Evolutionary conservation across 2,888 invertebrate species (phyloP), one percentile per base, ranked within the genome.

Genomic region (Drosophila austrosaltans): DNA sequence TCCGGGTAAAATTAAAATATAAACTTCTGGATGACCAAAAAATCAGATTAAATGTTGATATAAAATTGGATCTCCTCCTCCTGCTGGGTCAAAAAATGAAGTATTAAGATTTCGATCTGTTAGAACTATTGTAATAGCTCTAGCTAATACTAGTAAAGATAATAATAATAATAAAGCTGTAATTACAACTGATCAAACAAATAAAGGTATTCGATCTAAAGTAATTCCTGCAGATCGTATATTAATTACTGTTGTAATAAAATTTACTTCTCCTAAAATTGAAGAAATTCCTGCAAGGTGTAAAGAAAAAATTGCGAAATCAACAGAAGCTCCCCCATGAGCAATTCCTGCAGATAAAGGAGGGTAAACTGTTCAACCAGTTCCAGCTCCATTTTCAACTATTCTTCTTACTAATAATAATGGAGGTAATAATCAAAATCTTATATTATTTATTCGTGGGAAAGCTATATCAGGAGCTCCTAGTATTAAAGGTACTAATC

Each of bases 41-140:
- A 97, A 97, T 95, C 96, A 97, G 93, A 97, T 96, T 94, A 96
- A 93, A 92, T 97, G 96, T 94, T 96, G 96, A 64, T 95, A 96
- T 81, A 97, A 82, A 93, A 97, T 94, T 2, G 96, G 96, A 66
- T 97, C 96, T 63, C 96, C 97, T 32, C 96, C 96, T 72, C 96
- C 96, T 0, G 94, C 93, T 0, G 96, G 96, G 40, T 96, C 96
- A 94, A 96, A 97, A 92, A 97, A 97, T 0, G 95, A 94, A 0
- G 96, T 16, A 16, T 16, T 16, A 16, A 16, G 16, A 16, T 16
- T 16, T 16, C 16, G 16, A 16, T 16, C 16, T 16, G 16, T 16
- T 16, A 16, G 16, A 16, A 16, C 1, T 16, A 16, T 16, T 16
- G 16, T 16, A 16, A 16, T 16, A 16, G 16, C 16, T 16, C 16